phyloP scores from a whole-genome alignment of 2,113 vertebrate genomes.

The Callionymus lyra region DNA sequence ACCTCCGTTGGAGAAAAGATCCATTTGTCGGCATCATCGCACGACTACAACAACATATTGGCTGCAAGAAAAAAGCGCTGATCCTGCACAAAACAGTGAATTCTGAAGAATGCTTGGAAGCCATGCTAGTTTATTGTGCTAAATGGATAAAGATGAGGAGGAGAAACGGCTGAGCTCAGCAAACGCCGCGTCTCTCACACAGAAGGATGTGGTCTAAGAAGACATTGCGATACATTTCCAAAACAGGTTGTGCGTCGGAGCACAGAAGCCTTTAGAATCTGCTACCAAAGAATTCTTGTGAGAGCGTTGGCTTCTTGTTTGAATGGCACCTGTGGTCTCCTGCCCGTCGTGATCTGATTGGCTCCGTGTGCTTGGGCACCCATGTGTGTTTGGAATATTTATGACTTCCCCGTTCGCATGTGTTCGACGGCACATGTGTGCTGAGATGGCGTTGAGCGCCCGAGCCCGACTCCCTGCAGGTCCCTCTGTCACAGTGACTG shows the following conservation, averaged over 20 bases:
- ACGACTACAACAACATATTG: too few species aligned
- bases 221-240: conserved; percentile 2
- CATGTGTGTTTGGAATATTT: conserved; percentile 39
- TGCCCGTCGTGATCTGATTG: conserved; percentile 26
- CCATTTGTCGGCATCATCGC: too few species aligned
- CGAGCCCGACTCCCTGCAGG: conserved; percentile 43
- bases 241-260: too few species aligned
- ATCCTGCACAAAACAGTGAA: too few species aligned
- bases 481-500: conserved; percentile 55
- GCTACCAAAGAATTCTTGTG: too few species aligned
- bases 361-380: conserved; percentile 19
- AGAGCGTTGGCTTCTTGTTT: conserved; percentile 1
- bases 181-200: conserved; percentile 16
- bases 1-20: too few species aligned
- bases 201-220: background rate
- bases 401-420: background rate
- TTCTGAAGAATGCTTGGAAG: conserved; percentile 21
- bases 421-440: conserved; percentile 1
- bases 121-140: too few species aligned
- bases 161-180: conserved; percentile 37
- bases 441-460: conserved; percentile 24
- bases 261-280: too few species aligned
- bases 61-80: too few species aligned
- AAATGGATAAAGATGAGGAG: conserved; percentile 26
- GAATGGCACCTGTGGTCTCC: conserved; percentile 22